Percentiles rank a stretch among this genome's conserved stretches.
phyloP scores from a whole-genome alignment of 2,888 invertebrate genomes.

The Agriopis leucophaearia region DNA sequence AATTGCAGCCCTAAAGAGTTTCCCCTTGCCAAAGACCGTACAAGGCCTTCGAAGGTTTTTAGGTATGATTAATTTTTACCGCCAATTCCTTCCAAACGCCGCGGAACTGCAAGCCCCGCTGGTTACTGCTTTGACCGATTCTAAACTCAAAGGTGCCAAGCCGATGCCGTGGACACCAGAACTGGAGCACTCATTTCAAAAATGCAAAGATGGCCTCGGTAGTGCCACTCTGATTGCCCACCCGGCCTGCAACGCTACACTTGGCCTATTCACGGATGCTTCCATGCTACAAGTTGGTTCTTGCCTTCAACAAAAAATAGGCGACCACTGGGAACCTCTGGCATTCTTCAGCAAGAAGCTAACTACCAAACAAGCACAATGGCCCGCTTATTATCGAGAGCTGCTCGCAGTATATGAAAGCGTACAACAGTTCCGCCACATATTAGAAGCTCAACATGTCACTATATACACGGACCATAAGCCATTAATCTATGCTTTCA shows the following conservation, averaged over 20 bases:
- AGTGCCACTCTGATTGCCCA: background rate
- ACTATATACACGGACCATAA: slow-evolving; percentile 42
- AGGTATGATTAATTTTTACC: background rate
- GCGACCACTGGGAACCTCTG: slow-evolving; percentile 33
- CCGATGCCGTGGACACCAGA: background rate
- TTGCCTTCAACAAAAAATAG: slow-evolving; percentile 29
- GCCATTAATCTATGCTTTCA: slow-evolving; percentile 17
- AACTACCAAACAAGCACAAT: slow-evolving; percentile 18
- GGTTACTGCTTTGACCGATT: background rate
- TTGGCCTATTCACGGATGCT: slow-evolving; percentile 30
- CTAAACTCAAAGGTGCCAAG: background rate
- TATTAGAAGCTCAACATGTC: slow-evolving; percentile 25
- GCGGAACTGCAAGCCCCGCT: background rate
- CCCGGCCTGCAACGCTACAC: background rate
- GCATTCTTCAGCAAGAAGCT: slow-evolving; percentile 41
- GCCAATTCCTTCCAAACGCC: background rate
- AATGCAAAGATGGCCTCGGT: background rate
- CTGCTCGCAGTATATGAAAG: slow-evolving; percentile 47
- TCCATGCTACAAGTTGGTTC: slow-evolving; percentile 28
- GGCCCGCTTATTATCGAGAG: slow-evolving; percentile 64
- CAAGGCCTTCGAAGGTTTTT: background rate
- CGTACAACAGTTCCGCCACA: slow-evolving; percentile 47
- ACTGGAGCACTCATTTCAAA: background rate
- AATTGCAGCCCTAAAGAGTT: background rate
- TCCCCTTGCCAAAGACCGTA: background rate